Percentiles rank a stretch among this genome's conserved stretches.
Conservation (phyloP, 2,888 invertebrate genomes). For the Meliscaeva auricollis region DNA sequence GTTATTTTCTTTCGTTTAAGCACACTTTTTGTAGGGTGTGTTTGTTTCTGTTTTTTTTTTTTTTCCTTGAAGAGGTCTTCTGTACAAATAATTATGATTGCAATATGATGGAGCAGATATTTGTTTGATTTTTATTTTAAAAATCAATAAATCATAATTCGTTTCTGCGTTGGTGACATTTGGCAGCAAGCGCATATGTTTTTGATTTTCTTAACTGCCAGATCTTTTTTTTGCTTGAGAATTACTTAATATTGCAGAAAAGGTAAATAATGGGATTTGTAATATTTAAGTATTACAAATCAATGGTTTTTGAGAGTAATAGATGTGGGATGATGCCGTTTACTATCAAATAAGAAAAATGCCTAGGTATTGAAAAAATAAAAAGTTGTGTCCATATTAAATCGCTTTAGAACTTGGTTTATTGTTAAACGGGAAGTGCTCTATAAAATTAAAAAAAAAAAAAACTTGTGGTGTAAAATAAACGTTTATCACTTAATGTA, state of each 20-base stretch:
- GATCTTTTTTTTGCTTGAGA: background rate
- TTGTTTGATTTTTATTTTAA: constrained; percentile 9
- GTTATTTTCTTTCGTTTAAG: constrained; percentile 25
- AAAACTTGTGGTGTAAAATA: too few relatives aligned
- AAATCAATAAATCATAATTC: constrained; percentile 70
- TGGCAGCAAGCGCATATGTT: constrained; percentile 66
- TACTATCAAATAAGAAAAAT: too few relatives aligned
- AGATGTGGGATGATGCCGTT: too few relatives aligned
- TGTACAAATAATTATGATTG: constrained; percentile 64
- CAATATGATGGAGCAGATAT: constrained; percentile 71
- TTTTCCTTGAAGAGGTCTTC: constrained; percentile 36
- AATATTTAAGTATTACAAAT: constrained; percentile 57
- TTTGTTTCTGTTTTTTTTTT: constrained; percentile 47
- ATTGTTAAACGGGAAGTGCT: too few relatives aligned
- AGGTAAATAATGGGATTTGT: constrained; percentile 51
- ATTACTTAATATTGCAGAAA: constrained; percentile 53
- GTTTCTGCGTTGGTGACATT: constrained; percentile 61
- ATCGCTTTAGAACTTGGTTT: too few relatives aligned
- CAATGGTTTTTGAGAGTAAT: constrained; percentile 46
- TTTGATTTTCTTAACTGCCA: constrained; percentile 21
- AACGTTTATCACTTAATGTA: too few relatives aligned
- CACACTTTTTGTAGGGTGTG: constrained; percentile 57
- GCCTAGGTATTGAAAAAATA: too few relatives aligned
- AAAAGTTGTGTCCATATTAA: too few relatives aligned
- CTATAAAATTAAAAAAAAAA: too few relatives aligned